Conservation (phyloP, 2,888 invertebrate species). For the Ischnus inquisitorius region DNA sequence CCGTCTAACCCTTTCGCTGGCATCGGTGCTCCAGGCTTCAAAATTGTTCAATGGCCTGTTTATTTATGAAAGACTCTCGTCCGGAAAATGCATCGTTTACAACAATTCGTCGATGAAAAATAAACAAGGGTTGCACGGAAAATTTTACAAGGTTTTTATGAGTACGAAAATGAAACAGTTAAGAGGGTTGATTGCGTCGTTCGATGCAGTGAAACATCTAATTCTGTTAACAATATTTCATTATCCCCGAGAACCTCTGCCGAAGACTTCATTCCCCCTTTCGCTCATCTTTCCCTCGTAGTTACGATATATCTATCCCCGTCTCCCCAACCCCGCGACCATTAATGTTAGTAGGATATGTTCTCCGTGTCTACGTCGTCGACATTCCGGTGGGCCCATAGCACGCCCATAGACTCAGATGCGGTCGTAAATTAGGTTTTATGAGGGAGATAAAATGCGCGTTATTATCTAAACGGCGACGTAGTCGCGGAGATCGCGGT, state of each 20-base stretch:
- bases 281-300: constrained; percentile 20
- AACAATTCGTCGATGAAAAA: too few species aligned
- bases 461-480: constrained; percentile 85
- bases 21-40: too few species aligned
- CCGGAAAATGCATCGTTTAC: too few species aligned
- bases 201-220: not conserved
- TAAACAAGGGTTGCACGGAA: too few species aligned
- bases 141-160: too few species aligned
- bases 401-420: constrained; percentile 83
- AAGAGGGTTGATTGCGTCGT: too few species aligned
- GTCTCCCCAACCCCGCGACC: constrained; percentile 49
- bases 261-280: constrained; percentile 48
- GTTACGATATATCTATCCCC: constrained; percentile 18
- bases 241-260: not conserved
- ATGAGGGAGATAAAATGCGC: constrained; percentile 85
- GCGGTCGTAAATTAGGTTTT: constrained; percentile 85
- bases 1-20: too few species aligned
- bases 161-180: too few species aligned
- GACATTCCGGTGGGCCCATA: constrained; percentile 81
- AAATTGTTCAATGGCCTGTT: too few species aligned
- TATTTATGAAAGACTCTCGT: too few species aligned
- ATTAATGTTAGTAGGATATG: constrained; percentile 57
- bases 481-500: constrained; percentile 83
- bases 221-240: not conserved
- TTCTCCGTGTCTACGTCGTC: constrained; percentile 64